Base-by-base conservation (phyloP, 2,797 vertebrate genomes). In the Hipposideros larvatus region DNA sequence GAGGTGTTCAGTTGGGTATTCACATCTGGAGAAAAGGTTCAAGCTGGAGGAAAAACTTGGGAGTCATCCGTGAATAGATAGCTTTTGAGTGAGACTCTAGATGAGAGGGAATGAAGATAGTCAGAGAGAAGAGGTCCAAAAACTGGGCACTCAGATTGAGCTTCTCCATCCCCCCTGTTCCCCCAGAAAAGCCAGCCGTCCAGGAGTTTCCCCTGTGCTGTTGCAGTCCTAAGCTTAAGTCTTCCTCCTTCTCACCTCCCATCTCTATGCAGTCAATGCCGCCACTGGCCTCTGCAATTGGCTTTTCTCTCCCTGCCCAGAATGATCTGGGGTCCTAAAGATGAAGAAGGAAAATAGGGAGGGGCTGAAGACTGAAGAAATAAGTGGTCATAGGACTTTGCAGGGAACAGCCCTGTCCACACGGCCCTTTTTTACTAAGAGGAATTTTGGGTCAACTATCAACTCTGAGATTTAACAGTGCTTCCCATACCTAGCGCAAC, bases 311-410 rank as follows among this genome's bases (percentile, higher is more conserved):
- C 51, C 46, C 41, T 61, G 51, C 7, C 48, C 71, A 95, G 63
- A 53, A 68, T 59, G 78, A 87, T 87, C 22, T 87, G 34, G 57
- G 63, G 5, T 24, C 21, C 21, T 89, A 65, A 91, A 89, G 74
- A 89, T 83, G 31, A 90, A 78, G 14, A 66, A 80, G 28, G 55
- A 95, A 93, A 85, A 73, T 7, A 73, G 28, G 18, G 61, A 73
- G 7, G 6, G 31, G 48, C 74, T 65, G 31, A 68, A 88, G 65
- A 63, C 24, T 7, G 28, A 75, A 82, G 68, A 71, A 80, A 92
- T 43, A 26, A 84, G 71, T n/a, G 41, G 28, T 51, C 41, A 66
- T 4, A 75, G 84, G 26, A 89, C 73, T 94, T 68, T 88, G 59
- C n/a, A 92, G n/a, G 61, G 37, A 53, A 57, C 2, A n/a, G 11